These are phyloP conservation scores for Mustelus asterias DNA, from an alignment of 2,113 vertebrate species.

Conservation along the genomic window DNA sequence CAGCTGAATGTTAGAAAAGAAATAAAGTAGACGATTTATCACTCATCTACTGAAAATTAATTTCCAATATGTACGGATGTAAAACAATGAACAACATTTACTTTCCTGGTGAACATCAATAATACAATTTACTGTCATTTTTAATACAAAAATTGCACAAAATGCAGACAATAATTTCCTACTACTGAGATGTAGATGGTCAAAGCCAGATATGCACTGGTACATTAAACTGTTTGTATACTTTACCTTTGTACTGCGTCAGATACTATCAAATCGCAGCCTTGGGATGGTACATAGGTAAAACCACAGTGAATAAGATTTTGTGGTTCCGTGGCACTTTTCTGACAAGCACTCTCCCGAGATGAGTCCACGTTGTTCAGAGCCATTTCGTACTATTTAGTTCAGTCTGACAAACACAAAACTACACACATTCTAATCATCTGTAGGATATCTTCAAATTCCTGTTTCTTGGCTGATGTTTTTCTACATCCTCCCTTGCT, in stretches of 20 bases:
- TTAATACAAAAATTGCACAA: background rate
- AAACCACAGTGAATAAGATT: conserved; percentile 49
- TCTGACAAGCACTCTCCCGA: conserved; percentile 42
- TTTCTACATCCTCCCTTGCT: conserved; percentile 42
- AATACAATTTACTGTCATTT: background rate
- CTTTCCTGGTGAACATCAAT: background rate
- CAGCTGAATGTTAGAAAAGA: background rate
- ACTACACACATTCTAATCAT: background rate
- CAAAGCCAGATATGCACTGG: background rate
- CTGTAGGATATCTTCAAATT: background rate
- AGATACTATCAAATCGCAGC: conserved; percentile 44
- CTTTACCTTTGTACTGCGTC: conserved; percentile 52
- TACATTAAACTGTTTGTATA: background rate
- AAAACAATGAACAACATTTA: background rate
- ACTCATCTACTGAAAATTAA: conserved; percentile 1
- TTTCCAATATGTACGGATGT: background rate
- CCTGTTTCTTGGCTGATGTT: conserved; percentile 23
- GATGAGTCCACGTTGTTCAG: conserved; percentile 40
- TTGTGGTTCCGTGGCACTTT: conserved; percentile 47
- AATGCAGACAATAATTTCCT: background rate
- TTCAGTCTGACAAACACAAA: background rate
- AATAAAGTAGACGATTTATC: background rate
- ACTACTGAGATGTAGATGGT: background rate
- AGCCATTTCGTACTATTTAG: conserved; percentile 28
- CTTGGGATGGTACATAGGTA: conserved; percentile 53